Evolutionary conservation across 2,888 invertebrate species (phyloP).

Genomic region (Campaea margaritaria): DNA sequence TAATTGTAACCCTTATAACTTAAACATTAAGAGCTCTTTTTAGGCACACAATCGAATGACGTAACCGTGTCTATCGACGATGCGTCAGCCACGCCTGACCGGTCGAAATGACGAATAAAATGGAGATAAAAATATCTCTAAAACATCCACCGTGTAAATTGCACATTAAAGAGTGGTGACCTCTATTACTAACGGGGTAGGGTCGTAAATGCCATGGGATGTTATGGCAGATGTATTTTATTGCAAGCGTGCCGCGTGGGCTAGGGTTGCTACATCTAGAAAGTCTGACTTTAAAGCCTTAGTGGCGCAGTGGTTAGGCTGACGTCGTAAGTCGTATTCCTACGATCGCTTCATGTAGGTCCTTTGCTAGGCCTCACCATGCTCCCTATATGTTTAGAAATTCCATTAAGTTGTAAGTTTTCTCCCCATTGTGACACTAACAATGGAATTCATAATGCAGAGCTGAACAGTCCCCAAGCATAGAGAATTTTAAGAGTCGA

Average conservation of each 20-base stretch:
- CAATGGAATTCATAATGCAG: no score
- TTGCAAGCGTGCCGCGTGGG: constrained; percentile 35
- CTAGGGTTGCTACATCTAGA: constrained; percentile 12
- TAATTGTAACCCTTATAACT: constrained; percentile 14
- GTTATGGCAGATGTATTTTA: constrained; percentile 39
- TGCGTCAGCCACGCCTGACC: constrained; percentile 53
- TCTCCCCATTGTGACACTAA: no score
- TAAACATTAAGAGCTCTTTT: constrained; percentile 28
- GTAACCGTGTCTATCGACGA: constrained; percentile 32
- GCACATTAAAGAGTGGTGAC: constrained; percentile 34
- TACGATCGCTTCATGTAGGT: no score
- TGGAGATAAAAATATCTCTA: constrained; percentile 54
- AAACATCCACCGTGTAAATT: constrained; percentile 50
- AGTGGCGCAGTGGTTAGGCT: background rate
- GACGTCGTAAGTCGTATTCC: background rate
- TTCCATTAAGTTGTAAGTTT: no score
- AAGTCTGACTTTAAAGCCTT: background rate
- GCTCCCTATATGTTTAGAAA: no score
- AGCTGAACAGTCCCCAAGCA: no score
- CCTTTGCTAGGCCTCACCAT: no score
- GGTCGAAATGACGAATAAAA: constrained; percentile 51
- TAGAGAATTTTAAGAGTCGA: no score
- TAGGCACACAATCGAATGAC: constrained; percentile 25
- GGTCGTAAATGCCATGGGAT: constrained; percentile 36
- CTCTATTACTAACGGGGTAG: constrained; percentile 37